Conservation (phyloP, 1,140 invertebrate species). For the Aricia agestis region DNA sequence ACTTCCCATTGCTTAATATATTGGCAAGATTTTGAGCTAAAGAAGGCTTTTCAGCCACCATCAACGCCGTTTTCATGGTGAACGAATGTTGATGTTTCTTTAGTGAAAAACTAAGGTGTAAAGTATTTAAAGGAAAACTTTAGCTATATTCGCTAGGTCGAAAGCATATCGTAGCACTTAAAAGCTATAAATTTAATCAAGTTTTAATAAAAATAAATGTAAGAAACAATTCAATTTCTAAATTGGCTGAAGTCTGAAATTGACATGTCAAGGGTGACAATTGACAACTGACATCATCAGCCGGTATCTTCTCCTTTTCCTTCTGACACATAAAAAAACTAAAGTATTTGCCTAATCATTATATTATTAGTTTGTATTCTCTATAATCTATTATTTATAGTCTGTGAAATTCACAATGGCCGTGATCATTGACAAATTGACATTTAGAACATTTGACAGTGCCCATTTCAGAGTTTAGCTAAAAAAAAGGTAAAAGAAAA, state of each 20-base stretch:
- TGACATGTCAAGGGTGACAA: no score
- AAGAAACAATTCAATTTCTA: no score
- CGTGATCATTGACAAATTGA: no score
- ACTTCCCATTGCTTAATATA: slow-evolving; percentile 94
- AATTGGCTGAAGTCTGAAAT: no score
- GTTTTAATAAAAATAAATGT: no score
- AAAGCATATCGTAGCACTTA: neutral
- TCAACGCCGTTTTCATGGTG: slow-evolving; percentile 92
- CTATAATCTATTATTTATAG: no score
- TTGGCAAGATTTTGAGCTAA: slow-evolving; percentile 95
- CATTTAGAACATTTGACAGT: neutral
- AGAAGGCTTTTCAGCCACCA: slow-evolving; percentile 99
- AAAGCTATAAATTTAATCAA: neutral
- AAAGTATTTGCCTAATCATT: neutral
- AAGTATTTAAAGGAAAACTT: no score
- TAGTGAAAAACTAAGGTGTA: neutral
- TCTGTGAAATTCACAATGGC: no score
- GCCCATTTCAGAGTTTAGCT: neutral
- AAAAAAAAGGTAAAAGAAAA: neutral
- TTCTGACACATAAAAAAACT: neutral
- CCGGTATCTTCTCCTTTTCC: neutral
- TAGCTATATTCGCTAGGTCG: no score
- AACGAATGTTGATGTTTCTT: slow-evolving; percentile 1
- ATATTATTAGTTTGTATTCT: no score
- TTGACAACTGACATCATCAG: neutral